Evolutionary conservation across 2,113 vertebrate species (phyloP), one percentile per base, ranked within the genome.

Genomic region (Crotophaga sulcirostris): DNA sequence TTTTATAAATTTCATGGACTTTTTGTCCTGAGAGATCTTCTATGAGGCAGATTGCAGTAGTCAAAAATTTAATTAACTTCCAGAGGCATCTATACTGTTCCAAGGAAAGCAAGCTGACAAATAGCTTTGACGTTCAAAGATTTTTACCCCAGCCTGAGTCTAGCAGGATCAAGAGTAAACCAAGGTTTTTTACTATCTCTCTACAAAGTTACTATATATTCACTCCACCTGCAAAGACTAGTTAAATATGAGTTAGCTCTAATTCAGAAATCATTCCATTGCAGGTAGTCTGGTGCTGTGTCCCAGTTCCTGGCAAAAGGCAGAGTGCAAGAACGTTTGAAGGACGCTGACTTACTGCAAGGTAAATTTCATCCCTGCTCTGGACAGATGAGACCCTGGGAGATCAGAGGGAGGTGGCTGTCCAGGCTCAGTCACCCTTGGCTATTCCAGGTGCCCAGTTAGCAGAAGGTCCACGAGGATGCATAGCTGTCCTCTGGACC

Each of bases 261-360:
- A 75, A 44, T 33, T 70, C 78, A 68, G 67, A 82, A 75, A 29
- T 11, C 6, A 3, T 3, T 0, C 4, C 62, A 36, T 8, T 29
- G 34, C 29, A 6, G 0, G 0, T 3, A 33, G 17, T 19, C 23
- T 25, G 38, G 33, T 36, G 64, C 20, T 81, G 28, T 2, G 1
- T 9, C 74, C 84, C 0, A 0, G 21, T 3, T 58, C 47, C 16
- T 31, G 51, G 34, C 49, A 73, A 55, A n/a, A 83, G 38, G 28
- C 16, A 60, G 54, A 7, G 6, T 4, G 13, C 10, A 24, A 58
- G 12, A 7, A 3, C 7, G 1, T 3, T 55, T 49, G n/a, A n/a
- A 45, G 14, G 4, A 36, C 21, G 28, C 16, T 13, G 18, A 31
- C 14, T 8, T 7, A 4, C 31, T 28, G 12, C 40, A 52, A 4